Conservation (phyloP, 2,113 vertebrate genomes). For the Prunella fulvescens region DNA sequence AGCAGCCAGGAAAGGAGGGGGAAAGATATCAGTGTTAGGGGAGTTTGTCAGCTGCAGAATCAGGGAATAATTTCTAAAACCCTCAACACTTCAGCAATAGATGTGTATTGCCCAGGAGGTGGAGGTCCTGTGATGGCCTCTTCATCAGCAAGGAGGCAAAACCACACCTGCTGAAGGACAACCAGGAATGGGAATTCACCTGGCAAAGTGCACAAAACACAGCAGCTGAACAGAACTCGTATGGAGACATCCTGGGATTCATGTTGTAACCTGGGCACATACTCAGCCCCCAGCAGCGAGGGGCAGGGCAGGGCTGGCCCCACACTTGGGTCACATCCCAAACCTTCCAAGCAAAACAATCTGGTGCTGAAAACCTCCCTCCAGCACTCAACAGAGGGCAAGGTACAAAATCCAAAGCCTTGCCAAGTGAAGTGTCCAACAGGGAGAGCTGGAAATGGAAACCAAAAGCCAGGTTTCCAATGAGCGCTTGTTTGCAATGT, state of each 20-base stretch:
- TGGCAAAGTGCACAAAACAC: neutral
- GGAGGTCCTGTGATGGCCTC: neutral
- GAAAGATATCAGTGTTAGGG: neutral
- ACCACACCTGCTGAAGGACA: neutral
- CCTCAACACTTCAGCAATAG: neutral
- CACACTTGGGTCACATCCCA: neutral
- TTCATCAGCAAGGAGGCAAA: fast-evolving
- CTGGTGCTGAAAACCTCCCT: fast-evolving
- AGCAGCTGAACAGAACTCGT: neutral
- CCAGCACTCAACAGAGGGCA: neutral
- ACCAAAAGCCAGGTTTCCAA: neutral
- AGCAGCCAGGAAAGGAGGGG: neutral
- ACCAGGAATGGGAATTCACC: neutral
- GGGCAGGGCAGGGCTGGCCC: neutral
- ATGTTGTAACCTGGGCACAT: neutral
- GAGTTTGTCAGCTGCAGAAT: neutral
- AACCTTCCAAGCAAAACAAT: neutral
- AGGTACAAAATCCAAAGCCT: neutral
- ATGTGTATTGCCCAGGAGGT: neutral
- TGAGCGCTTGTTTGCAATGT: neutral
- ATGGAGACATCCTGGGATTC: neutral
- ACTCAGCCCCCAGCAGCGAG: neutral
- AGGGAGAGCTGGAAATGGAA: neutral
- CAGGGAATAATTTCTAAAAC: neutral
- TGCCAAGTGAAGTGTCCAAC: neutral